A percentile compares a stretch with the other conserved stretches of the same genome.
These are phyloP conservation scores for Cercopithecus mona DNA, from an alignment of 2,113 vertebrate species.

Conservation along the genomic window DNA sequence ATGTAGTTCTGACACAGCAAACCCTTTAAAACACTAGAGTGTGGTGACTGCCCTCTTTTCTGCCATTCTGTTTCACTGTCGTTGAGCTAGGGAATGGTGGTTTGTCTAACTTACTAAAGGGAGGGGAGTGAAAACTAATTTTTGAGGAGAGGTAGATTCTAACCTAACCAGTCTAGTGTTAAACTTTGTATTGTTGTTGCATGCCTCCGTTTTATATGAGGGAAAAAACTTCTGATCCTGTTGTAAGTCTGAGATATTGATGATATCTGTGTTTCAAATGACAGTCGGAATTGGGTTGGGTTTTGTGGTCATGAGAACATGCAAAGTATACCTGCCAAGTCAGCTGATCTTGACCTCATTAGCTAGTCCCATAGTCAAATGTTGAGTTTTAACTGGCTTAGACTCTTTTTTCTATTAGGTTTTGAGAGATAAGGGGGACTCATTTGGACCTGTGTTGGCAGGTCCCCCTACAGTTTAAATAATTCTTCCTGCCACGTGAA, in stretches of 20 bases:
- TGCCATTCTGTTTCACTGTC: background rate
- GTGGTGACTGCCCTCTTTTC: background rate
- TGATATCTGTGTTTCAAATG: constrained; percentile 33
- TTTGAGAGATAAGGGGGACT: background rate
- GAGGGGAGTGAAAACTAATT: background rate
- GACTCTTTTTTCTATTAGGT: constrained; percentile 1
- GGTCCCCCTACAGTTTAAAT: background rate
- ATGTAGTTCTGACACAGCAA: background rate
- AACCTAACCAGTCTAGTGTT: background rate
- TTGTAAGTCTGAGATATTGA: background rate
- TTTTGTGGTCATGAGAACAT: constrained; percentile 24
- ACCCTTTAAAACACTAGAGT: background rate
- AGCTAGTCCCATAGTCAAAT: background rate
- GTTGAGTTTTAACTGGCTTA: constrained; percentile 44
- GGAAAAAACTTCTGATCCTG: background rate
- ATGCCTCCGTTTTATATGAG: background rate
- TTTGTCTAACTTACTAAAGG: background rate
- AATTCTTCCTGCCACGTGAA: constrained; percentile 11
- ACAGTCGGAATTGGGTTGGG: background rate
- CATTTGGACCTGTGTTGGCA: background rate
- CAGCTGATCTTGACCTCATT: constrained; percentile 48
- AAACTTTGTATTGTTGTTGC: background rate
- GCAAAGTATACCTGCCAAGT: background rate
- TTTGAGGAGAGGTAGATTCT: background rate
- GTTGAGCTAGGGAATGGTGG: background rate